A percentile compares a stretch with the other conserved stretches of the same genome.
phyloP scores from a whole-genome alignment of 2,888 invertebrate genomes.

The Athetis lepigone region DNA sequence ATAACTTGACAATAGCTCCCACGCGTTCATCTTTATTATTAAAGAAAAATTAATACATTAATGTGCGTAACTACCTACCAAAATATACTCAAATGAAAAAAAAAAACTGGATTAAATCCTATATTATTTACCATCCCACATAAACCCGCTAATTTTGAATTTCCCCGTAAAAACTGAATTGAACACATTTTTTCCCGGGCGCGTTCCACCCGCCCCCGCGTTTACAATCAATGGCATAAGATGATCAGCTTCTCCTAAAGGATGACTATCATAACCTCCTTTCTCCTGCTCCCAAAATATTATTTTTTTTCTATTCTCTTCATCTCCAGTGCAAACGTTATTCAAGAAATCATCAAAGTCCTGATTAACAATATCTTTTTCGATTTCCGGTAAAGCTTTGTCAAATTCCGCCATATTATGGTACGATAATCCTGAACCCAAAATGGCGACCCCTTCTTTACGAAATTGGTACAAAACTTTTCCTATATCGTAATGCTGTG shows the following conservation, averaged over 20 bases:
- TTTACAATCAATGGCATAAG: slow-evolving; percentile 75
- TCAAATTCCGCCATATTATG: slow-evolving; percentile 53
- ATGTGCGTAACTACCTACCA: too few species aligned
- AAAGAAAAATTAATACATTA: too few species aligned
- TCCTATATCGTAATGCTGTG: slow-evolving; percentile 70
- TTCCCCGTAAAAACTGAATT: slow-evolving; percentile 63
- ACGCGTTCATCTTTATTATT: too few species aligned
- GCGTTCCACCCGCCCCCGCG: slow-evolving; percentile 69
- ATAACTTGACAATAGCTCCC: too few species aligned
- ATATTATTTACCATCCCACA: slow-evolving; percentile 64
- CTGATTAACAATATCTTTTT: slow-evolving; percentile 35
- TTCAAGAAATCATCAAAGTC: slow-evolving; percentile 55
- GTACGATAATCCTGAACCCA: slow-evolving; percentile 75
- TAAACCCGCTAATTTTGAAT: slow-evolving; percentile 71
- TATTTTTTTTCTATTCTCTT: slow-evolving; percentile 63
- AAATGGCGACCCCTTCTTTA: slow-evolving; percentile 69
- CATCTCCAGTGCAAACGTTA: slow-evolving; percentile 63
- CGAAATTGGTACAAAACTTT: slow-evolving; percentile 70
- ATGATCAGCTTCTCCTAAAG: slow-evolving; percentile 71
- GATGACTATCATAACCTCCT: slow-evolving; percentile 68
- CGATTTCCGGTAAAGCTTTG: slow-evolving; percentile 4
- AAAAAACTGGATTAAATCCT: too few species aligned
- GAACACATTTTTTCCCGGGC: slow-evolving; percentile 67
- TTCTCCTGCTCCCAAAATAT: slow-evolving; percentile 64
- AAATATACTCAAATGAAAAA: too few species aligned